phyloP scores from a whole-genome alignment of 2,113 vertebrate genomes.

The Xiphophorus maculatus region DNA sequence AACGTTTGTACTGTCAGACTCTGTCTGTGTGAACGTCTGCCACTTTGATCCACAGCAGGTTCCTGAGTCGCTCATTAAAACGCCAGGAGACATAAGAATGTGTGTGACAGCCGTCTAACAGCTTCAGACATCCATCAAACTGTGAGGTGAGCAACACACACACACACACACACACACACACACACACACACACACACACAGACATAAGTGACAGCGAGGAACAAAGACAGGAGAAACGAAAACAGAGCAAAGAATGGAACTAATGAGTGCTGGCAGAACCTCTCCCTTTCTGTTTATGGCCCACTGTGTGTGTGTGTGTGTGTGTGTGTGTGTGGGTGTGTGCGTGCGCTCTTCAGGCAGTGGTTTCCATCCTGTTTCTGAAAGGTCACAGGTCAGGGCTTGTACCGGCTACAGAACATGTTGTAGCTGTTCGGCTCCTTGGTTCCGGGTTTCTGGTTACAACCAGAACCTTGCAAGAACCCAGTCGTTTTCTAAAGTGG shows the following conservation, averaged over 20 bases:
- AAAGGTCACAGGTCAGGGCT: too few relatives aligned
- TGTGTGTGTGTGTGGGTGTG: too few relatives aligned
- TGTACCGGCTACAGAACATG: too few relatives aligned
- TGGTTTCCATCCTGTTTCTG: too few relatives aligned
- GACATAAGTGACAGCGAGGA: conserved; percentile 13
- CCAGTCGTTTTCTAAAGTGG: too few relatives aligned
- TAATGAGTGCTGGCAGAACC: conserved; percentile 24
- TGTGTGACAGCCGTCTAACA: conserved; percentile 36
- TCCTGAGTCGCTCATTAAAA: conserved; percentile 41
- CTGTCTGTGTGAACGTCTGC: neutral
- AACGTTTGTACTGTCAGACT: too few relatives aligned
- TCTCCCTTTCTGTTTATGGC: neutral
- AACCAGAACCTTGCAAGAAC: too few relatives aligned
- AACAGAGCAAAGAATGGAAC: conserved; percentile 10
- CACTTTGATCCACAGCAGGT: conserved; percentile 21
- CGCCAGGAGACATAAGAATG: conserved; percentile 18
- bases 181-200: conserved; percentile 3
- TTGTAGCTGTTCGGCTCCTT: too few relatives aligned
- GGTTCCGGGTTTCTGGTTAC: too few relatives aligned
- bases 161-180: conserved; percentile 1
- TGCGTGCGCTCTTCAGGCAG: too few relatives aligned
- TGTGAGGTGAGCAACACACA: conserved; percentile 6
- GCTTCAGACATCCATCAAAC: conserved; percentile 52
- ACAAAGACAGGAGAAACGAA: neutral
- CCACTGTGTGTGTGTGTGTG: conserved; percentile 1